Evolutionary conservation across 2,888 invertebrate genomes (phyloP).

Genomic region (Hirtodrosophila confusa): DNA sequence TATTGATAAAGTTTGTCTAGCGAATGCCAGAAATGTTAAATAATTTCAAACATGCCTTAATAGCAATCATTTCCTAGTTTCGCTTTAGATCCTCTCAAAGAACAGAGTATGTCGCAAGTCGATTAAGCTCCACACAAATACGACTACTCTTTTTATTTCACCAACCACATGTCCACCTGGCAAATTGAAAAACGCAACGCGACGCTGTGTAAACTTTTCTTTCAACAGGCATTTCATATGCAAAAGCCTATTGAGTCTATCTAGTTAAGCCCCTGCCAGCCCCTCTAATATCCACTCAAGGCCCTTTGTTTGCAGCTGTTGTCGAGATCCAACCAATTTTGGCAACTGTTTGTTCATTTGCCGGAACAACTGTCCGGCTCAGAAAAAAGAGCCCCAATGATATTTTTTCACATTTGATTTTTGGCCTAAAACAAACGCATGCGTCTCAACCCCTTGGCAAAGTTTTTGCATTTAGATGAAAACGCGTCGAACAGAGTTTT

Average conservation of each 20-base stretch:
- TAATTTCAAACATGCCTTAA: too few species aligned
- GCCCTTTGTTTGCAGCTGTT: conserved; percentile 63
- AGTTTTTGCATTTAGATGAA: conserved; percentile 64
- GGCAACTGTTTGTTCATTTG: conserved; percentile 78
- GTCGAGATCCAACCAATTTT: conserved; percentile 67
- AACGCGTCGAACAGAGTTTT: conserved; percentile 48
- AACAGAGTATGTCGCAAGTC: too few species aligned
- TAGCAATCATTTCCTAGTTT: too few species aligned
- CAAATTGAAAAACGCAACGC: conserved; percentile 67
- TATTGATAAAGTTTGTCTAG: too few species aligned
- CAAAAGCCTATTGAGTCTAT: conserved; percentile 60
- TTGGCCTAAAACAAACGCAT: conserved; percentile 51
- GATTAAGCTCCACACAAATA: too few species aligned
- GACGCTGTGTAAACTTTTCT: conserved; percentile 59
- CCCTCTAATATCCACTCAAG: conserved; percentile 23
- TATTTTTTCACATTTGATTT: conserved; percentile 51
- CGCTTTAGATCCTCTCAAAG: too few species aligned
- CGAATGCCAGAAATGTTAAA: too few species aligned
- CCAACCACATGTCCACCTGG: conserved; percentile 34
- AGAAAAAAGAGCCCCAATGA: conserved; percentile 12
- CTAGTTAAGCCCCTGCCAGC: conserved; percentile 21
- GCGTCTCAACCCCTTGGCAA: background rate
- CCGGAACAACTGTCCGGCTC: conserved; percentile 35
- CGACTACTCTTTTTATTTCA: background rate
- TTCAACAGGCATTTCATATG: conserved; percentile 65